These are phyloP conservation scores for Dermatophagoides farinae DNA, from an alignment of 1,140 invertebrate genomes.

Conservation along the genomic window DNA sequence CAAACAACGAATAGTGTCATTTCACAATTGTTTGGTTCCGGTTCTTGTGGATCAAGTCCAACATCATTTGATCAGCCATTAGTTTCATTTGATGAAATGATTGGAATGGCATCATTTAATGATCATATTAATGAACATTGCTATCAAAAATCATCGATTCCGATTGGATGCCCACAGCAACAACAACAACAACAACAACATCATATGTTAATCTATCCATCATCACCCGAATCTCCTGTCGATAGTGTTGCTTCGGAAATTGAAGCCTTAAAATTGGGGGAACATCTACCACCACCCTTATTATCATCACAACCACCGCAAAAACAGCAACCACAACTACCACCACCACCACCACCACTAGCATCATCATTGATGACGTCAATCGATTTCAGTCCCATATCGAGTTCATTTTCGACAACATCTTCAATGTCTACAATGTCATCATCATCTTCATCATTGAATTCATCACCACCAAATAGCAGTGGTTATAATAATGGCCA, in stretches of 20 bases:
- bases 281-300: not conserved
- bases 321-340: conserved; percentile 15
- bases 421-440: not conserved
- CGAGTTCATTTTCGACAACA: not conserved
- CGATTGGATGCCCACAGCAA: not conserved
- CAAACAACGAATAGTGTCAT: not conserved
- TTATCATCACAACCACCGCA: conserved; percentile 6
- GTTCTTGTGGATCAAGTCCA: not conserved
- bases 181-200: not conserved
- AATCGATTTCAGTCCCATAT: not conserved
- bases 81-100: too few species aligned
- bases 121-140: not conserved
- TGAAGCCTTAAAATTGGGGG: conserved; percentile 11
- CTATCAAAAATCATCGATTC: not conserved
- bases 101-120: too few species aligned
- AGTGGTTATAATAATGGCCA: not conserved
- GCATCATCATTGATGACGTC: not conserved
- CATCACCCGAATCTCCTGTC: conserved; percentile 11
- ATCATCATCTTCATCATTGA: not conserved
- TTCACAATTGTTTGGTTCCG: not conserved
- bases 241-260: conserved; percentile 15
- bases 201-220: not conserved
- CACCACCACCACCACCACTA: conserved; percentile 6
- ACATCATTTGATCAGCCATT: not conserved
- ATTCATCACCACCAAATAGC: too few species aligned